Percentiles rank a stretch among this genome's conserved stretches.
Conservation (phyloP, 2,888 invertebrate species). For the Cosmorhoe ocellata region DNA sequence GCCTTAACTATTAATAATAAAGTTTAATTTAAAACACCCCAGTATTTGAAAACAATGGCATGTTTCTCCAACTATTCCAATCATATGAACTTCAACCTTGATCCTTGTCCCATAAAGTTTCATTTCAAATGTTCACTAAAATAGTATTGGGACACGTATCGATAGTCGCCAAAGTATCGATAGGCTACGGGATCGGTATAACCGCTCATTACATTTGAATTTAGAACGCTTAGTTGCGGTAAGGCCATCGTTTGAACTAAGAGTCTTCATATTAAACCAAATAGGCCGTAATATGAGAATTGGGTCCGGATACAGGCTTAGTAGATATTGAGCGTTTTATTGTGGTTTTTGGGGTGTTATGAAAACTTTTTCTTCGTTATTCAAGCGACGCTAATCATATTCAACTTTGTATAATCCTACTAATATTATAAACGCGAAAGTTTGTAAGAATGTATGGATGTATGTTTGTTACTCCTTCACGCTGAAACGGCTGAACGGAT, state of each 20-base stretch:
- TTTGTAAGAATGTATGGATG: too few relatives aligned
- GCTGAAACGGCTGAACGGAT: too few relatives aligned
- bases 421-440: too few relatives aligned
- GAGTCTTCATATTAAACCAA: conserved; percentile 19
- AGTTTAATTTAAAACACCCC: background rate
- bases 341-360: conserved; percentile 12
- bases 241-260: conserved; percentile 17
- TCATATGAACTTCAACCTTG: background rate
- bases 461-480: too few relatives aligned
- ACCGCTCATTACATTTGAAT: conserved; percentile 55
- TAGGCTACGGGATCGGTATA: conserved; percentile 37
- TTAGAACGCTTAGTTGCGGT: conserved; percentile 49
- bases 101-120: background rate
- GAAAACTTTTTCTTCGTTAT: too few relatives aligned
- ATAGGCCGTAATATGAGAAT: conserved; percentile 16
- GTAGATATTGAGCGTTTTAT: conserved; percentile 20
- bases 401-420: too few relatives aligned
- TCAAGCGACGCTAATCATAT: too few relatives aligned
- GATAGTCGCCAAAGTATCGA: conserved; percentile 14
- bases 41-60: too few relatives aligned
- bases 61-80: background rate
- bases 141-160: conserved; percentile 17
- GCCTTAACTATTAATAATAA: background rate
- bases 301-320: conserved; percentile 6
- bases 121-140: conserved; percentile 1